Percentiles rank a stretch among this genome's conserved stretches.
Conservation (phyloP, 2,797 vertebrate species). For the Tenualosa thibaudeaui region DNA sequence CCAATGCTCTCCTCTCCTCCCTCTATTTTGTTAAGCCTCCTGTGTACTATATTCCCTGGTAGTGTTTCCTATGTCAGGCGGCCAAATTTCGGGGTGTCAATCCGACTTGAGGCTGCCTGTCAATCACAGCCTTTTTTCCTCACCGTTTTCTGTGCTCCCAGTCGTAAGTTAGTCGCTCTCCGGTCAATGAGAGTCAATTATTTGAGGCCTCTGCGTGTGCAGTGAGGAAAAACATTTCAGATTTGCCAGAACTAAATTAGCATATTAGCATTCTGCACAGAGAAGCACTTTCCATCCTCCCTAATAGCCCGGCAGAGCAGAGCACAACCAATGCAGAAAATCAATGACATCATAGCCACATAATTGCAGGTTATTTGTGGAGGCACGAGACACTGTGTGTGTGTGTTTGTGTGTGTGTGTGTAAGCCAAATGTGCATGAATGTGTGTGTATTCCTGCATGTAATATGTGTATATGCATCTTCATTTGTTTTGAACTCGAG, state of each 20-base stretch:
- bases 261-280: conserved; percentile 77
- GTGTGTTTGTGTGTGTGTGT: conserved; percentile 37
- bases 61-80: background rate
- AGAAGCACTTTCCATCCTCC: conserved; percentile 72
- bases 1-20: background rate
- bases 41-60: background rate
- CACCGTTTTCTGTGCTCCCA: conserved; percentile 26
- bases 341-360: conserved; percentile 81
- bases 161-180: conserved; percentile 28
- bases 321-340: conserved; percentile 69
- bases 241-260: conserved; percentile 69
- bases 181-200: conserved; percentile 57
- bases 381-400: conserved; percentile 61
- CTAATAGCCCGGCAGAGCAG: conserved; percentile 66
- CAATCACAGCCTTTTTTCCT: conserved; percentile 30
- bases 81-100: background rate
- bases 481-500: background rate
- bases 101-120: conserved; percentile 20
- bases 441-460: background rate
- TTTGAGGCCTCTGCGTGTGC: background rate
- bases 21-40: background rate
- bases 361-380: conserved; percentile 74
- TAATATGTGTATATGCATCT: conserved; percentile 26
- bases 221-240: conserved; percentile 63
- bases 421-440: conserved; percentile 34